These are phyloP conservation scores for Oryzias melastigma DNA, from an alignment of 2,113 vertebrate genomes.

Conservation along the genomic window DNA sequence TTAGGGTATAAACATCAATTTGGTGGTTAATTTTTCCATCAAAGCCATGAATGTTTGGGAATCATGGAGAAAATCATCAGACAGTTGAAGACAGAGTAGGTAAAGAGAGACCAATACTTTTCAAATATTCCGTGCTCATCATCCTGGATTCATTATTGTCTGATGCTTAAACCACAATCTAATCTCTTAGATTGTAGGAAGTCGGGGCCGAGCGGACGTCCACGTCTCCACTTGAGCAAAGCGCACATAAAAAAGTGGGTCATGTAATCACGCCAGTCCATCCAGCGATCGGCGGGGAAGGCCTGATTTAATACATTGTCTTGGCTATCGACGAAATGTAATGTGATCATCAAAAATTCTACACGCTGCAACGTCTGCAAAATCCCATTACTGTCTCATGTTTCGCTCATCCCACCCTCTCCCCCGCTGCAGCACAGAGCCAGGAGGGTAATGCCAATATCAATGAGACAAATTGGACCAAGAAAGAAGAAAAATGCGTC, in stretches of 20 bases:
- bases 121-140: too few relatives aligned
- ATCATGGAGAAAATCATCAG: too few relatives aligned
- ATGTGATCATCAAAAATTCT: constrained; percentile 68
- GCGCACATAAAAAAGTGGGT: constrained; percentile 40
- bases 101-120: too few relatives aligned
- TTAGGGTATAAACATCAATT: too few relatives aligned
- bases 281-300: constrained; percentile 18
- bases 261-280: constrained; percentile 45
- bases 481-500: constrained; percentile 40
- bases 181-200: constrained; percentile 27
- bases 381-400: constrained; percentile 66
- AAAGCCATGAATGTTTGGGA: too few relatives aligned
- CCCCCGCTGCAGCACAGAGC: constrained; percentile 30
- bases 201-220: background rate
- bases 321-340: constrained; percentile 64
- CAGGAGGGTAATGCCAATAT: constrained; percentile 64
- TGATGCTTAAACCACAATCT: constrained; percentile 22
- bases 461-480: constrained; percentile 59
- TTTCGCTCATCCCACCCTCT: constrained; percentile 45
- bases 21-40: too few relatives aligned
- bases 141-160: background rate
- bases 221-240: constrained; percentile 41
- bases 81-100: too few relatives aligned
- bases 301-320: constrained; percentile 57
- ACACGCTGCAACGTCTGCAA: constrained; percentile 59